phyloP scores from a whole-genome alignment of 2,888 invertebrate species.

The Mesochorus sp. region DNA sequence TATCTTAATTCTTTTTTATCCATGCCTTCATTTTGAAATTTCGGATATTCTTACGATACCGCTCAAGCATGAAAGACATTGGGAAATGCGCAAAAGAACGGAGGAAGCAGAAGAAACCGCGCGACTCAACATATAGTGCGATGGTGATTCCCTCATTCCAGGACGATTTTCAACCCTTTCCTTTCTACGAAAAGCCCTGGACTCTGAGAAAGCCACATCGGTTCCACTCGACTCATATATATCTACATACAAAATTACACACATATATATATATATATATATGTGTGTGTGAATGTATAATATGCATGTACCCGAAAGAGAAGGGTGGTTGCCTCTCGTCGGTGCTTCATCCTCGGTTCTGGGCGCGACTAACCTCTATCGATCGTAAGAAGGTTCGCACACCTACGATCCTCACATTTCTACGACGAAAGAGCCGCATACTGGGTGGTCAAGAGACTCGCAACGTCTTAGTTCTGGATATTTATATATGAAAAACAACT shows the following conservation, averaged over 20 bases:
- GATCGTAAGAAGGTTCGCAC: conserved; percentile 78
- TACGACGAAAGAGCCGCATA: conserved; percentile 61
- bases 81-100: conserved; percentile 59
- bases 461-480: conserved; percentile 33
- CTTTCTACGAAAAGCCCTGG: conserved; percentile 33
- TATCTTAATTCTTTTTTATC: conserved; percentile 65
- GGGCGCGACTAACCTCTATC: conserved; percentile 79
- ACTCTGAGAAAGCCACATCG: conserved; percentile 55
- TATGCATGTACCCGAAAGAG: conserved; percentile 60
- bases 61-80: conserved; percentile 37
- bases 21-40: conserved; percentile 39
- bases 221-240: background rate
- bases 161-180: conserved; percentile 47
- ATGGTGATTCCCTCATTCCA: conserved; percentile 14
- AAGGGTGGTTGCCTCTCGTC: conserved; percentile 65
- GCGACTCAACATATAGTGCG: background rate
- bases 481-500: background rate
- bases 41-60: conserved; percentile 59
- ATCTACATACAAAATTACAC: background rate
- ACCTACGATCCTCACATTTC: conserved; percentile 75
- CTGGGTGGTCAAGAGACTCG: conserved; percentile 65
- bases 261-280: background rate
- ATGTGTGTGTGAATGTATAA: background rate
- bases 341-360: conserved; percentile 75
- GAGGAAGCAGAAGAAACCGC: conserved; percentile 66